Evolutionary conservation across 1,140 invertebrate genomes (phyloP).

Genomic region (Copidosoma floridanum): DNA sequence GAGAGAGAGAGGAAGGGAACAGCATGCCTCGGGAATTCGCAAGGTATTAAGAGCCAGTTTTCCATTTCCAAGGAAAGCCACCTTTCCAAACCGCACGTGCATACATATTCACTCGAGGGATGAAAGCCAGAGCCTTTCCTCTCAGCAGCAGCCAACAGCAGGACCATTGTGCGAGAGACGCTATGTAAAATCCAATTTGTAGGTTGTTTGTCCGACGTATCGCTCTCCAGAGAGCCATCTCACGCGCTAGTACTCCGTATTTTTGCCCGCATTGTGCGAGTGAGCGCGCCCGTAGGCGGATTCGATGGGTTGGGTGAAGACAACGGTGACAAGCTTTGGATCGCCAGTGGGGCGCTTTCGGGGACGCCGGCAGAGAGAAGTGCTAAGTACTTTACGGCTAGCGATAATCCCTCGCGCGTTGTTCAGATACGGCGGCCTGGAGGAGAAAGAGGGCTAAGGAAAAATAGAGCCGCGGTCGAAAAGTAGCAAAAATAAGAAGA

Average conservation of each 20-base stretch:
- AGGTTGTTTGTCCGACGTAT: slow-evolving; percentile 33
- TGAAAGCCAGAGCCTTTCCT: slow-evolving; percentile 1
- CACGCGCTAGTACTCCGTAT: background rate
- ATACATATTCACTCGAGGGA: background rate
- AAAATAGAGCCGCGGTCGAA: no score
- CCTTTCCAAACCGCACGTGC: background rate
- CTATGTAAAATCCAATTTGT: slow-evolving; percentile 35
- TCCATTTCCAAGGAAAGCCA: slow-evolving; percentile 6
- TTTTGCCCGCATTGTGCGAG: no score
- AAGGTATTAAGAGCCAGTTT: slow-evolving; percentile 11
- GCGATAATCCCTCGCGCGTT: slow-evolving; percentile 27
- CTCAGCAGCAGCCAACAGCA: no score
- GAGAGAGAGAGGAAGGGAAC: background rate
- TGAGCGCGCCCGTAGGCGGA: background rate
- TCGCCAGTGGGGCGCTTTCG: no score
- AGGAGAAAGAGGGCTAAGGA: no score
- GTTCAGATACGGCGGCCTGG: no score
- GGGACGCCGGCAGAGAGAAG: background rate
- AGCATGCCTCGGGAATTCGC: background rate
- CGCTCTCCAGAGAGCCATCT: slow-evolving; percentile 31
- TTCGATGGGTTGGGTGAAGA: no score
- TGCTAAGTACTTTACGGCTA: slow-evolving; percentile 16
- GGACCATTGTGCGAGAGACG: background rate
- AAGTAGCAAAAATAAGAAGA: no score
- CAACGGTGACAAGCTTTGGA: no score